phyloP scores from a whole-genome alignment of 2,113 vertebrate genomes.

The Microtus oregoni region DNA sequence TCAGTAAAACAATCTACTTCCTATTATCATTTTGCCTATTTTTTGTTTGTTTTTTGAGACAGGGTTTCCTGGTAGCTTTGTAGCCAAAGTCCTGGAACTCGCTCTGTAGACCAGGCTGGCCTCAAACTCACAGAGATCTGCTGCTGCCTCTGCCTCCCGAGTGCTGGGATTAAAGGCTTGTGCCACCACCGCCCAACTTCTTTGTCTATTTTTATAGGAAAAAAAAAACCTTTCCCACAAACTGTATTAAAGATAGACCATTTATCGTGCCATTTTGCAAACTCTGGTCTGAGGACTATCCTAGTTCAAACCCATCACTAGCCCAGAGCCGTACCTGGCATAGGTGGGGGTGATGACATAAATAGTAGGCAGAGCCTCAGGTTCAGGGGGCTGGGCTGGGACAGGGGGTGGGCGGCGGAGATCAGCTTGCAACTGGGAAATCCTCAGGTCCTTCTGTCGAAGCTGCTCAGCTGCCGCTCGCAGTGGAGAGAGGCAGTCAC shows the following conservation, averaged over 20 bases:
- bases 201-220: neutral
- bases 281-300: neutral
- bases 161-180: too few species aligned
- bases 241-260: neutral
- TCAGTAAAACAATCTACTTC: neutral
- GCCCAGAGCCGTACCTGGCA: constrained; percentile 86
- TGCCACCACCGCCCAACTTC: neutral
- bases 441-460: constrained; percentile 87
- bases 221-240: neutral
- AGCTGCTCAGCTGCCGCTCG: constrained; percentile 85
- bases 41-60: too few species aligned
- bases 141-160: too few species aligned
- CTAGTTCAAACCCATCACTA: neutral
- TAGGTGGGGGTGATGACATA: constrained; percentile 95
- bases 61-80: too few species aligned
- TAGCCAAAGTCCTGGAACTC: too few species aligned
- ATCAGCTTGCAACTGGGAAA: constrained; percentile 90
- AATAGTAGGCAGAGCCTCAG: constrained; percentile 86
- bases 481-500: constrained; percentile 89
- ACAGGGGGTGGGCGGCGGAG: constrained; percentile 87
- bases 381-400: constrained; percentile 84
- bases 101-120: too few species aligned
- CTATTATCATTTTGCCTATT: neutral
- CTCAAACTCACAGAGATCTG: too few species aligned
- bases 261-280: neutral